Evolutionary conservation across 2,888 invertebrate species (phyloP).

Genomic region (Drosophila affinis): DNA sequence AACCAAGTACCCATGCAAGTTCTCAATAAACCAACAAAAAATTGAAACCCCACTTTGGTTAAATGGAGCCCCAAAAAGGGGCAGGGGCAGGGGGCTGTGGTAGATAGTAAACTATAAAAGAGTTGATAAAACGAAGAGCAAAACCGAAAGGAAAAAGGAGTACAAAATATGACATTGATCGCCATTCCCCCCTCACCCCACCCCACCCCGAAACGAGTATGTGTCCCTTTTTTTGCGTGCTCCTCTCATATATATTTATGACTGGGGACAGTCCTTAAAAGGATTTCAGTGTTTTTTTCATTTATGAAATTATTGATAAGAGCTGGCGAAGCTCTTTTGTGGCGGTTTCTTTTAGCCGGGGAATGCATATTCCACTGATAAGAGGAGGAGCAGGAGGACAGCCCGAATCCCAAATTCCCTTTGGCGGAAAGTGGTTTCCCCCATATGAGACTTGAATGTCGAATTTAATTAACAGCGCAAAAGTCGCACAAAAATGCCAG

Average conservation of each 20-base stretch:
- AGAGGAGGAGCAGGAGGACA: conserved; percentile 19
- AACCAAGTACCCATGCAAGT: conserved; percentile 55
- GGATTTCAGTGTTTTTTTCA: conserved; percentile 73
- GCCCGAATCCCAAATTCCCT: conserved; percentile 39
- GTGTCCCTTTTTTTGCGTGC: conserved; percentile 37
- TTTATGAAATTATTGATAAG: conserved; percentile 80
- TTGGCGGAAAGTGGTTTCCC: conserved; percentile 48
- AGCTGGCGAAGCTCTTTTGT: conserved; percentile 32
- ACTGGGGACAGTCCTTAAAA: conserved; percentile 66
- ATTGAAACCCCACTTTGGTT: conserved; percentile 27
- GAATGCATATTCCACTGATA: conserved; percentile 61
- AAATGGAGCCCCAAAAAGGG: conserved; percentile 30
- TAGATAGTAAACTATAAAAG: conserved; percentile 71
- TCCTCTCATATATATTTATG: conserved; percentile 61
- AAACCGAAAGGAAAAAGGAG: conserved; percentile 3
- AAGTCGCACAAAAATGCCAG: conserved; percentile 47
- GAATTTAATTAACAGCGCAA: conserved; percentile 76
- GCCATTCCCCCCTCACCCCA: conserved; percentile 43
- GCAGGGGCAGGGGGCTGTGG: not conserved
- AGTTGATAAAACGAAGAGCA: conserved; percentile 60
- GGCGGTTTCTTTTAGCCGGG: conserved; percentile 36
- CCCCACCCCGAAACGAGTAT: conserved; percentile 2
- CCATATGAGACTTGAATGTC: conserved; percentile 51
- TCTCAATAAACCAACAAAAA: conserved; percentile 60
- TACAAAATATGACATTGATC: conserved; percentile 72